Conservation (phyloP, 1,140 invertebrate genomes). For the Bombus picipes region DNA sequence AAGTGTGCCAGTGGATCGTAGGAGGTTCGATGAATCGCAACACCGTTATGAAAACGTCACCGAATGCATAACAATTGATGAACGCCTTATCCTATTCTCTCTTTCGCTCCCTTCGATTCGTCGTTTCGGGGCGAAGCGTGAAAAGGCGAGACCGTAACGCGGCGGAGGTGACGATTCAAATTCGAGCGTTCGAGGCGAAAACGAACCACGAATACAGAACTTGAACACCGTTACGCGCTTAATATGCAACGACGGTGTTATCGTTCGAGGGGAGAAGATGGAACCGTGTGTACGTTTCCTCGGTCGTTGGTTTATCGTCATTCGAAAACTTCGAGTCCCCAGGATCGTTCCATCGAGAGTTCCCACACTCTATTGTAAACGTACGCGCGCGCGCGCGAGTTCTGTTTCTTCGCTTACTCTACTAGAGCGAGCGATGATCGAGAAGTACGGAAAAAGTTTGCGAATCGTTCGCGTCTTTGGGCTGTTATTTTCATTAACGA, state of each 20-base stretch:
- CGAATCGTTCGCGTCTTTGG: background rate
- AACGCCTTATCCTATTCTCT: background rate
- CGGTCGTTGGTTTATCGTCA: background rate
- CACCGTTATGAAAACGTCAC: constrained; percentile 61
- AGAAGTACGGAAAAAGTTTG: background rate
- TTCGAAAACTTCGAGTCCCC: constrained; percentile 6
- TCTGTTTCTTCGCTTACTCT: background rate
- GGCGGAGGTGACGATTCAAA: background rate
- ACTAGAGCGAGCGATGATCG: background rate
- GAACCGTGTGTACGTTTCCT: background rate
- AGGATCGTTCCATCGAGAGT: background rate
- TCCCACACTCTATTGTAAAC: background rate
- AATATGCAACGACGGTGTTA: constrained; percentile 56
- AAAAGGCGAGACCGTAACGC: background rate
- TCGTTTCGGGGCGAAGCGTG: background rate
- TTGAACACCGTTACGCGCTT: constrained; percentile 68
- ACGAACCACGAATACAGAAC: constrained; percentile 44
- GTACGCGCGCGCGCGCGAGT: background rate
- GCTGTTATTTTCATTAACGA: background rate
- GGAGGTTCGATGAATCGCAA: constrained; percentile 42
- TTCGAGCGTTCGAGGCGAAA: constrained; percentile 1
- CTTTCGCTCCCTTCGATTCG: background rate
- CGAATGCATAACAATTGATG: constrained; percentile 60
- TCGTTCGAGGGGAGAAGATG: constrained; percentile 45
- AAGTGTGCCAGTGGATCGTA: constrained; percentile 65